phyloP scores from a whole-genome alignment of 2,888 invertebrate genomes.

The Ypsolopha sequella region DNA sequence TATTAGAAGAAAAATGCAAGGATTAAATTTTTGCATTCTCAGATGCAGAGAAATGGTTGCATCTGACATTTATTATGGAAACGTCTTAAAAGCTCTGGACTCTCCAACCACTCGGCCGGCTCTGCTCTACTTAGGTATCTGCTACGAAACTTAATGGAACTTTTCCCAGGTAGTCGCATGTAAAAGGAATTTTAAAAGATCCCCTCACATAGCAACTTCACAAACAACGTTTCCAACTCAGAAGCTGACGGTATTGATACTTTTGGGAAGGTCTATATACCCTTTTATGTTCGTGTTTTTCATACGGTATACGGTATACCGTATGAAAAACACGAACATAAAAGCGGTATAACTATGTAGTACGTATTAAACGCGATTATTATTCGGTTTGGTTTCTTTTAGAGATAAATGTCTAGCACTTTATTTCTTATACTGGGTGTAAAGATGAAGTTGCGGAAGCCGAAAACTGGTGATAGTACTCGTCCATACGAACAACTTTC shows the following conservation, averaged over 20 bases:
- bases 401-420: too few species aligned
- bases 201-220: constrained; percentile 37
- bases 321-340: too few species aligned
- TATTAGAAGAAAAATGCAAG: too few species aligned
- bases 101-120: constrained; percentile 48
- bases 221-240: constrained; percentile 35
- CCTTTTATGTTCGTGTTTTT: background rate
- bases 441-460: too few species aligned
- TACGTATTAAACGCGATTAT: too few species aligned
- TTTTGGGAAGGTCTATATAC: background rate
- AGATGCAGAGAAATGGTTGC: constrained; percentile 16
- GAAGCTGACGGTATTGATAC: constrained; percentile 3
- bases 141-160: constrained; percentile 59
- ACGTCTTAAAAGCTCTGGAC: constrained; percentile 52
- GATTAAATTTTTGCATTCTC: constrained; percentile 7
- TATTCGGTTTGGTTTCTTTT: too few species aligned
- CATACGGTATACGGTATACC: too few species aligned
- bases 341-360: too few species aligned
- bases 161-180: constrained; percentile 51
- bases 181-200: constrained; percentile 61
- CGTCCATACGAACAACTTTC: too few species aligned
- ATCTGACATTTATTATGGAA: constrained; percentile 44
- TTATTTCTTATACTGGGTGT: too few species aligned
- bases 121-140: constrained; percentile 40
- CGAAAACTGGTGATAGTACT: too few species aligned